Conservation (phyloP, 2,113 vertebrate genomes). For the Dolichotis patagonum region DNA sequence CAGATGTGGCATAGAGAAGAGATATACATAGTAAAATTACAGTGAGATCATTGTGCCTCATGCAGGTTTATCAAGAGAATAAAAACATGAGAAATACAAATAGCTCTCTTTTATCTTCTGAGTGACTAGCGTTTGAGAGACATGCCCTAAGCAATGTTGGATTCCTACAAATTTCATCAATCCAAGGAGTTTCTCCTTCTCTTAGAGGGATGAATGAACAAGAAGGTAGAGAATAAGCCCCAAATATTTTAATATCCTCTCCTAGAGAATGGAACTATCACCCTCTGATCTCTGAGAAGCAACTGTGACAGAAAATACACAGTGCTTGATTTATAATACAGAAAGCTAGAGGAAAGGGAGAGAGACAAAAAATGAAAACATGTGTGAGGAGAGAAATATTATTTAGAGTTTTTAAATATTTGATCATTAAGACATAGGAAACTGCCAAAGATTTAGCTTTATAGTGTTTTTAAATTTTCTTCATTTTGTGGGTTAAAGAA, state of each 20-base stretch:
- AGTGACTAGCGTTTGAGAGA: not conserved
- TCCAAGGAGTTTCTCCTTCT: not conserved
- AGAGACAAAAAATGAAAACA: not conserved
- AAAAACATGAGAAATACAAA: not conserved
- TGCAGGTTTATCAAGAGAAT: not conserved
- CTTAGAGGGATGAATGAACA: not conserved
- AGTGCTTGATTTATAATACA: not conserved
- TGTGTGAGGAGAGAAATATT: not conserved
- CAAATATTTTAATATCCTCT: not conserved
- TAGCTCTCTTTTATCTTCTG: not conserved
- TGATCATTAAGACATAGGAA: not conserved
- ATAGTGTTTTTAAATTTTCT: not conserved
- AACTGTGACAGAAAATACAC: not conserved
- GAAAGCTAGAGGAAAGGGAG: not conserved
- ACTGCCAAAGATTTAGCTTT: not conserved
- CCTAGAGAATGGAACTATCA: not conserved
- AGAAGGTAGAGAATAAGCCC: not conserved
- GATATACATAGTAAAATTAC: not conserved
- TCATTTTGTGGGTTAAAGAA: slow-evolving; percentile 6
- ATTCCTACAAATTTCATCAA: not conserved
- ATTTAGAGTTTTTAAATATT: not conserved
- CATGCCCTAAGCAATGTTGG: not conserved
- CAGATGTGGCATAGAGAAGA: not conserved
- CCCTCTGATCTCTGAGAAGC: not conserved
- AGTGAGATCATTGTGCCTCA: not conserved